Evolutionary conservation across 2,888 invertebrate genomes (phyloP), one percentile per base, ranked within the genome.

Genomic region (Drosophila prostipennis): DNA sequence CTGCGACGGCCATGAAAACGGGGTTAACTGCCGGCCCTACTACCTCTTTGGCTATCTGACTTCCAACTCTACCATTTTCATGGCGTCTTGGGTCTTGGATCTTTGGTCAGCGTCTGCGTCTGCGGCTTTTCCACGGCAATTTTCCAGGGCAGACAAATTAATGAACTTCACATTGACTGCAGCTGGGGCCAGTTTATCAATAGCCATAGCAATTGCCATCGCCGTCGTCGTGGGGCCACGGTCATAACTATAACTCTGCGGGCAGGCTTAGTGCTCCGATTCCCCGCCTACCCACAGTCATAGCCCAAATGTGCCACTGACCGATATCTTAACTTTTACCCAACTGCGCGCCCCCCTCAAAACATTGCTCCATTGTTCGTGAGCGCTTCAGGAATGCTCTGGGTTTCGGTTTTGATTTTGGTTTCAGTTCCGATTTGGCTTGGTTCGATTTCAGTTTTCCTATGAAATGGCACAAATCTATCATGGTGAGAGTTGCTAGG

Each of bases 321-420:
- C 88, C 88, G 82, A 89, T 85, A 87, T 89, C 78, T 77, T 74
- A 80, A 79, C 85, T 87, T 87, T 87, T 87, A 85, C 84, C 75
- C 63, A 57, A 58, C 57, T 67, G 69, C 76, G 73, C 74, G 34
- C 51, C 45, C n/a, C 46, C 46, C 23, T 29, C 59, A 34, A 45
- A 32, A 46, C 10, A 23, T 46, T 46, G 42, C 16, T 63, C 80
- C 68, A 79, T 86, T 83, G 83, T 86, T 76, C 59, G 76, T 53
- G 49, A 14, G 65, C 65, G 65, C 55, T 55, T 53, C 51, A 71
- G 72, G 77, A 78, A 80, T 71, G 75, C 42, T 74, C 42, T 70
- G 43, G 37, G 49, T 29, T 58, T 40, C 19, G 40, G 51, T 56
- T 68, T 42, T 36, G 37, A 43, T 29, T 52, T 40, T 26, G 40